Evolutionary conservation across 2,888 invertebrate species (phyloP).

Genomic region (Aspidiotus rigidus): DNA sequence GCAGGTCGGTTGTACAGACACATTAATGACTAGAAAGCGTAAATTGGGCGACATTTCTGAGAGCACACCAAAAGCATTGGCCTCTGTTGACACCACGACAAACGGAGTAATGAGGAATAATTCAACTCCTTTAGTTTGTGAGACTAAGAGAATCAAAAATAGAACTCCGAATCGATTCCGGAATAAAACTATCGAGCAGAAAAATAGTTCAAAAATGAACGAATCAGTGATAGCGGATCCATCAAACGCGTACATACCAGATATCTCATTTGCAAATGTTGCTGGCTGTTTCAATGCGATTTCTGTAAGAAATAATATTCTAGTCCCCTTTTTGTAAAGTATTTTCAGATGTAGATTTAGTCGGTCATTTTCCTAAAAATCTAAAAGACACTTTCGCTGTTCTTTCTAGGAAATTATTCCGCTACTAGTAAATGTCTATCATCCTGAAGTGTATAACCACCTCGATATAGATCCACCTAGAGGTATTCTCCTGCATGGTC

Average conservation of each 20-base stretch:
- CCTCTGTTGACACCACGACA: neutral
- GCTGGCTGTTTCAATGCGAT: conserved; percentile 71
- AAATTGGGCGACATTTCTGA: neutral
- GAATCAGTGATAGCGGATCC: conserved; percentile 6
- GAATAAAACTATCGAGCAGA: conserved; percentile 23
- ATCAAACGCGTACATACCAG: conserved; percentile 11
- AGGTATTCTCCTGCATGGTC: conserved; percentile 88
- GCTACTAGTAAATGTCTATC: conserved; percentile 72
- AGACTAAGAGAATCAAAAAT: conserved; percentile 10
- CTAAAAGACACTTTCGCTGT: neutral
- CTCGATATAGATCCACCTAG: conserved; percentile 79
- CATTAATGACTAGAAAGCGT: conserved; percentile 5
- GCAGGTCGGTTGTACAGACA: neutral
- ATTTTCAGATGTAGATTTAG: neutral
- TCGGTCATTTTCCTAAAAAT: neutral
- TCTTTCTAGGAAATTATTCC: conserved; percentile 55
- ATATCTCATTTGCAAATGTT: conserved; percentile 61
- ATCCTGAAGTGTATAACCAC: conserved; percentile 77
- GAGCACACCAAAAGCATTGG: too few relatives aligned
- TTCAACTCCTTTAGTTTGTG: neutral
- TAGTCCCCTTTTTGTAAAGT: neutral
- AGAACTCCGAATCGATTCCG: conserved; percentile 6
- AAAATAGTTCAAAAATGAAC: conserved; percentile 21
- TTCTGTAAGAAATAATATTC: conserved; percentile 42
- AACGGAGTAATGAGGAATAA: conserved; percentile 3